Conservation (phyloP, 92 coral and sea anemone genomes). For the Montipora capitata region DNA sequence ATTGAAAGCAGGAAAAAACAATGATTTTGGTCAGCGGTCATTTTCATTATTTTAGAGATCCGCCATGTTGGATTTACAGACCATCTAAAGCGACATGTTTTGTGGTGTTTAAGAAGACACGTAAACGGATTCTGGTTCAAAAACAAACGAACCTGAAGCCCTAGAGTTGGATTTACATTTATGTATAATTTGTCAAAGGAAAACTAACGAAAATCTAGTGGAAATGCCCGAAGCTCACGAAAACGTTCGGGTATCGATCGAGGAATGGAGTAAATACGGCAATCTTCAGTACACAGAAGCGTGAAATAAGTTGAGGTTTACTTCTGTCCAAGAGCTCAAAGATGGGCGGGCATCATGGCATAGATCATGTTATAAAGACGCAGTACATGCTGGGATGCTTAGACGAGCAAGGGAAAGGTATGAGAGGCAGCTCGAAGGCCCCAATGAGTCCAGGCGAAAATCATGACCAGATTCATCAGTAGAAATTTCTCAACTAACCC, state of each 20-base stretch:
- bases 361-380: constrained; percentile 71
- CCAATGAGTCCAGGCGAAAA: constrained; percentile 77
- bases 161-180: too few species aligned
- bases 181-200: constrained; percentile 59
- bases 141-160: too few species aligned
- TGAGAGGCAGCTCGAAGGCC: constrained; percentile 74
- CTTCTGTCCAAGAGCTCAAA: constrained; percentile 52
- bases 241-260: constrained; percentile 30
- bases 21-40: too few species aligned
- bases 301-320: constrained; percentile 38
- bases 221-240: too few species aligned
- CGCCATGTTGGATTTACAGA: too few species aligned
- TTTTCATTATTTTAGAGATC: too few species aligned
- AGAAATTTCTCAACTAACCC: constrained; percentile 72
- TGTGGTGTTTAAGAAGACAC: too few species aligned
- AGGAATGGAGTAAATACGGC: constrained; percentile 41
- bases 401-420: constrained; percentile 65
- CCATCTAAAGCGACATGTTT: too few species aligned
- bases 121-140: too few species aligned
- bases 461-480: too few species aligned
- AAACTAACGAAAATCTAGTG: constrained; percentile 57
- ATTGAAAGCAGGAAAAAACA: too few species aligned
- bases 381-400: constrained; percentile 81
- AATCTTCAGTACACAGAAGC: constrained; percentile 38
- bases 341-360: constrained; percentile 76